These are phyloP conservation scores for Ctenopoma kingsleyae DNA, from an alignment of 2,797 vertebrate genomes.

Conservation along the genomic window DNA sequence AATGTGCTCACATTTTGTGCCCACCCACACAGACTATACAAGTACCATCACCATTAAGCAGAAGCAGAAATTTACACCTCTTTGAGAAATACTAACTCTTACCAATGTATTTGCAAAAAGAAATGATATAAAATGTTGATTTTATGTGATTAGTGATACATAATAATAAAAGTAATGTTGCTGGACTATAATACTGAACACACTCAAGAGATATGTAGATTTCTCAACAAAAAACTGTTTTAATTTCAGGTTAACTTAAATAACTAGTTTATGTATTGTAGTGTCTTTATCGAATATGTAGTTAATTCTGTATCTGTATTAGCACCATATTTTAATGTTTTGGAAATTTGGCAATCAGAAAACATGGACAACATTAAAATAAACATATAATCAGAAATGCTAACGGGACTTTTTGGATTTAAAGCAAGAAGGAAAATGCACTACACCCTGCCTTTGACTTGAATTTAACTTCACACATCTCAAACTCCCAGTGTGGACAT, in stretches of 20 bases:
- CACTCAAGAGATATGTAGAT: too few relatives aligned
- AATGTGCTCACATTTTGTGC: neutral
- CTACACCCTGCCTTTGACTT: neutral
- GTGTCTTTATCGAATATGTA: neutral
- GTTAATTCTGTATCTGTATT: neutral
- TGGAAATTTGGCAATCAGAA: neutral
- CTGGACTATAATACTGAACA: too few relatives aligned
- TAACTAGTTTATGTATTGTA: neutral
- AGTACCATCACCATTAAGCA: neutral
- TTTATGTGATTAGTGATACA: neutral
- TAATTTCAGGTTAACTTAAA: neutral
- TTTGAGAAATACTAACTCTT: too few relatives aligned
- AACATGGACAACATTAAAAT: neutral
- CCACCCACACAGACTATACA: neutral
- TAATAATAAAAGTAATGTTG: too few relatives aligned
- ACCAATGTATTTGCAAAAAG: too few relatives aligned
- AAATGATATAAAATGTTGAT: too few relatives aligned
- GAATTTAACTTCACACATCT: constrained; percentile 14
- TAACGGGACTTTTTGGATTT: too few relatives aligned
- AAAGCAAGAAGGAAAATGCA: neutral
- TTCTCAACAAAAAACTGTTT: neutral
- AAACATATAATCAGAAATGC: too few relatives aligned
- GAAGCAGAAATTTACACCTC: too few relatives aligned
- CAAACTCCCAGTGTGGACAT: constrained; percentile 35
- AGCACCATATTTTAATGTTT: neutral